Base-by-base conservation (phyloP, 2,113 vertebrate species). In the Cercopithecus mona region DNA sequence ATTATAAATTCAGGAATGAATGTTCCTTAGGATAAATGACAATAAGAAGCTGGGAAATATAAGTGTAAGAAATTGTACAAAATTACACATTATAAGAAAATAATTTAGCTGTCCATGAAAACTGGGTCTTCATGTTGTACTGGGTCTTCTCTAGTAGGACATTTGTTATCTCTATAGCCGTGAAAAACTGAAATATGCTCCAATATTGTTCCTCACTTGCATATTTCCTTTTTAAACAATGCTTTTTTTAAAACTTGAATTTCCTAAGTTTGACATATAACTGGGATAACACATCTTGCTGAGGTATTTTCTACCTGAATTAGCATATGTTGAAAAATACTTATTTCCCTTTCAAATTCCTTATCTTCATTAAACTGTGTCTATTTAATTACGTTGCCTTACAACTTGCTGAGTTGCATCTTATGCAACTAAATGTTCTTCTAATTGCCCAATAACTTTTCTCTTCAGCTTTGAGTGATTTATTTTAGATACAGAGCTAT, bases 221-320 rank as follows among this genome's bases (percentile, higher is more conserved):
- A 59, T 43, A 48, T 40, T 66, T 64, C n/a, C n/a, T 55, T 88
- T 70, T 48, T 40, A 82, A 86, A 40, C 64, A 85, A 80, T 40
- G 12, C 0, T 4, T 38, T 73, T 93, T 94, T 43, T 22, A 40
- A n/a, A 94, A 82, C 25, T 50, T 85, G 40, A 78, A 80, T 93
- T 97, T 75, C 76, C 38, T 76, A 81, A 30, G 64, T 32, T 93
- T 88, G 66, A 72, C 82, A 86, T 38, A 40, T 38, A 85, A 90
- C 97, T 97, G 92, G 50, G 76, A 96, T 94, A 93, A 76, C 8
- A 66, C 6, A 93, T 30, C 70, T 55, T 84, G 50, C 11, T 93
- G 57, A 93, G 91, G 27, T 45, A 45, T 61, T 97, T 96, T 93
- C 59, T 93, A 84, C n/a, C 55, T 93, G 40, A 96, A 97, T 92